Evolutionary conservation across 2,888 invertebrate genomes (phyloP).

Genomic region (Nasonia oneida): DNA sequence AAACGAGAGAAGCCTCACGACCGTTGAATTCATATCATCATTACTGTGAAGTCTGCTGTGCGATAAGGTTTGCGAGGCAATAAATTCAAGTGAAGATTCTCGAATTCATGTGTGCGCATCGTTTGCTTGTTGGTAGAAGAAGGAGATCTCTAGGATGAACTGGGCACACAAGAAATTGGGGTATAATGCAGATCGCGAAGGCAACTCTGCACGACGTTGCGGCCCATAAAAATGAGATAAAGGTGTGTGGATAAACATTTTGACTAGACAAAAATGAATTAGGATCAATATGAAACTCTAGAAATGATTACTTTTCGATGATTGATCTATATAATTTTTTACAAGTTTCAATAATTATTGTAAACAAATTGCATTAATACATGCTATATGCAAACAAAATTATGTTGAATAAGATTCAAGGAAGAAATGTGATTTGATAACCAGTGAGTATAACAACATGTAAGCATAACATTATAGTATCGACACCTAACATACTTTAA

Average conservation of each 20-base stretch:
- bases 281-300: background rate
- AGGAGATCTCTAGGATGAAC: background rate
- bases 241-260: conserved; percentile 4
- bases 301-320: no score
- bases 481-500: no score
- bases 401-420: no score
- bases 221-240: conserved; percentile 56
- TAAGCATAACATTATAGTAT: no score
- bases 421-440: no score
- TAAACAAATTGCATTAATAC: no score
- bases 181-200: conserved; percentile 41
- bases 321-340: no score
- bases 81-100: conserved; percentile 52
- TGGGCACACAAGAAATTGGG: conserved; percentile 39
- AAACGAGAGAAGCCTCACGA: conserved; percentile 12
- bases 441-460: no score
- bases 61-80: conserved; percentile 62
- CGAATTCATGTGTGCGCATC: conserved; percentile 24
- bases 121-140: conserved; percentile 3
- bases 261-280: background rate
- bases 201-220: conserved; percentile 47
- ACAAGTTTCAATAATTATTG: no score
- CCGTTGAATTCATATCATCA: conserved; percentile 60
- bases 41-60: conserved; percentile 62
- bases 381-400: no score